Conservation (phyloP, 2,797 vertebrate genomes). For the Meriones psammophilus region DNA sequence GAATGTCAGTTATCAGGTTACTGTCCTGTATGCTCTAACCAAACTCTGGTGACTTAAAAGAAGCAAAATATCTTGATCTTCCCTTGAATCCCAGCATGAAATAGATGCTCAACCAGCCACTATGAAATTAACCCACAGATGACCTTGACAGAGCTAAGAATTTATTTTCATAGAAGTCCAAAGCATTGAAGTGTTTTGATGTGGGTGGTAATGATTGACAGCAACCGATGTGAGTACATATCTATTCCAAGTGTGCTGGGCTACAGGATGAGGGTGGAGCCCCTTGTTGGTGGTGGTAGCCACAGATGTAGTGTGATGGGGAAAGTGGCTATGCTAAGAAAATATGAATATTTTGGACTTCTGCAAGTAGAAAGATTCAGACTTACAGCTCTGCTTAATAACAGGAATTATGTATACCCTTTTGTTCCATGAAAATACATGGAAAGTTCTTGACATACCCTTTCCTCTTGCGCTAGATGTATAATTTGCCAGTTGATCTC, state of each 20-base stretch:
- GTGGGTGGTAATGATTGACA: not conserved
- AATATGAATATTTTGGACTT: not conserved
- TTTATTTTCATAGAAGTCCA: not conserved
- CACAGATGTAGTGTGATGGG: not conserved
- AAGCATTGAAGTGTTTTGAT: not conserved
- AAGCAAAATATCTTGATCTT: conserved; percentile 14
- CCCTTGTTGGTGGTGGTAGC: not conserved
- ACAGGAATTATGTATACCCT: not conserved
- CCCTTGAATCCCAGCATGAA: not conserved
- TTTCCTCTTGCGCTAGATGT: conserved; percentile 28
- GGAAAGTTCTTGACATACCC: not conserved
- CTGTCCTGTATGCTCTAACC: not conserved
- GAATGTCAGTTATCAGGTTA: not conserved
- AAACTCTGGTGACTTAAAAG: not conserved
- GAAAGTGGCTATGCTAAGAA: not conserved
- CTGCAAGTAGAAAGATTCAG: not conserved
- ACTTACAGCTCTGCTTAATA: not conserved
- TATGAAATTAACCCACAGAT: not conserved
- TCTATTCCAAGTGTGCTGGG: not conserved
- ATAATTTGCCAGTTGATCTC: not conserved
- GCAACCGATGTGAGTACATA: not conserved
- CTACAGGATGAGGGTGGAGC: not conserved
- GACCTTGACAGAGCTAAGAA: not conserved
- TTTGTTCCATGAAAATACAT: conserved; percentile 21
- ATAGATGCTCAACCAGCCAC: not conserved